These are phyloP conservation scores for Cephalotes varians DNA, from an alignment of 2,888 invertebrate genomes.

Conservation along the genomic window DNA sequence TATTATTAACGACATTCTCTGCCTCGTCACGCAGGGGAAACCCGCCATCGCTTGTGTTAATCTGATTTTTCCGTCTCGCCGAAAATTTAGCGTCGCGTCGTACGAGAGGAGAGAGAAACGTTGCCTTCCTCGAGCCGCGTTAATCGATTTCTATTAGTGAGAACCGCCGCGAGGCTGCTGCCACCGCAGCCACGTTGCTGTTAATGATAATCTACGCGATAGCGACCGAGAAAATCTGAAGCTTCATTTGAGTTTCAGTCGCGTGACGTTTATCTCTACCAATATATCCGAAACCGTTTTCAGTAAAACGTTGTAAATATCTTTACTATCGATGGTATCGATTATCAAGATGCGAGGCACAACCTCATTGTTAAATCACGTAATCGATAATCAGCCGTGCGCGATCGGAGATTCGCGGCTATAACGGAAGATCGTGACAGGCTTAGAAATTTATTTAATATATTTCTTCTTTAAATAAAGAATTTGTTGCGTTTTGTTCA, in stretches of 20 bases:
- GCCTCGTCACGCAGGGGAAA: background rate
- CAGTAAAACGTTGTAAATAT: constrained; percentile 2
- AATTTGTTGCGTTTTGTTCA: background rate
- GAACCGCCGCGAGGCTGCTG: constrained; percentile 29
- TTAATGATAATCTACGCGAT: constrained; percentile 50
- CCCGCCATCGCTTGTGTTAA: constrained; percentile 33
- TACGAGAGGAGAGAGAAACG: constrained; percentile 24
- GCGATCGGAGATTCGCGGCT: background rate
- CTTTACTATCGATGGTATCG: constrained; percentile 1
- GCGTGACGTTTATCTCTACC: constrained; percentile 38
- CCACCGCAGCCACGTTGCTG: constrained; percentile 11
- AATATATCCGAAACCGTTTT: constrained; percentile 14
- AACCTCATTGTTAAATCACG: background rate
- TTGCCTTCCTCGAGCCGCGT: constrained; percentile 21
- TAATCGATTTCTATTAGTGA: constrained; percentile 62
- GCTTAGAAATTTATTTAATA: background rate
- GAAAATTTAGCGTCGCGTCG: constrained; percentile 55
- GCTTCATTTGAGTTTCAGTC: constrained; percentile 31
- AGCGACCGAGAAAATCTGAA: constrained; percentile 32
- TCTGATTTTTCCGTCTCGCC: constrained; percentile 58
- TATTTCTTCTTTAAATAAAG: background rate
- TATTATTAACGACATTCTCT: background rate
- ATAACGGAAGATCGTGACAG: background rate
- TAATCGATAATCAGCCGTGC: constrained; percentile 4
- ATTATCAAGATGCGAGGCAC: constrained; percentile 14